These are phyloP conservation scores for Furnarius figulus DNA, from an alignment of 2,113 vertebrate species.

Conservation along the genomic window DNA sequence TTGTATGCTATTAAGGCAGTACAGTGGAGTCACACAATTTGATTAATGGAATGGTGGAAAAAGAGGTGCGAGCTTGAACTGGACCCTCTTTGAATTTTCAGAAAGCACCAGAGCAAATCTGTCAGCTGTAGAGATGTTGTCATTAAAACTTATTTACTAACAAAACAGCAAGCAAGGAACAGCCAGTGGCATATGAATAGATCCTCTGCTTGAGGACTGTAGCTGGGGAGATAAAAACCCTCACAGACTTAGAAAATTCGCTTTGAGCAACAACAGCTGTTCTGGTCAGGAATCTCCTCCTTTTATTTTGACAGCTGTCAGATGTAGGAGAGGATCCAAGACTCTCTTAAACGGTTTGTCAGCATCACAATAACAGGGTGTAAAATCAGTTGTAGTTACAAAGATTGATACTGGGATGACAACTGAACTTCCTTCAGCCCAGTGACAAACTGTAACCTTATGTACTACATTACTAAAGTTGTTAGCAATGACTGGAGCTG, in stretches of 20 bases:
- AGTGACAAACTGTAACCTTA: not conserved
- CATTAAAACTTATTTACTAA: not conserved
- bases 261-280: not conserved
- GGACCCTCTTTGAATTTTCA: not conserved
- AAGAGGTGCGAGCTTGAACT: not conserved
- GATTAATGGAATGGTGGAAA: not conserved
- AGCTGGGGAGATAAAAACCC: not conserved
- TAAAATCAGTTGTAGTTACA: not conserved
- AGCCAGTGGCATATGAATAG: not conserved
- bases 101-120: not conserved
- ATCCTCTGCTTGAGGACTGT: not conserved
- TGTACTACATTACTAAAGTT: not conserved
- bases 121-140: not conserved
- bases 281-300: not conserved
- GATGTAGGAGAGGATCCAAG: not conserved
- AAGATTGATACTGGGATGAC: not conserved
- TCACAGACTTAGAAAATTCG: not conserved
- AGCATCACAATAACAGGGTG: not conserved
- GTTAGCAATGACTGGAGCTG: not conserved
- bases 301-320: slow-evolving; percentile 19
- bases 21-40: not conserved
- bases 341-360: not conserved
- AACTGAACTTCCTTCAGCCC: not conserved
- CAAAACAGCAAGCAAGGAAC: not conserved
- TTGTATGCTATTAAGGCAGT: not conserved